phyloP scores from a whole-genome alignment of 2,797 vertebrate genomes.

The Coregonus ussuriensis region DNA sequence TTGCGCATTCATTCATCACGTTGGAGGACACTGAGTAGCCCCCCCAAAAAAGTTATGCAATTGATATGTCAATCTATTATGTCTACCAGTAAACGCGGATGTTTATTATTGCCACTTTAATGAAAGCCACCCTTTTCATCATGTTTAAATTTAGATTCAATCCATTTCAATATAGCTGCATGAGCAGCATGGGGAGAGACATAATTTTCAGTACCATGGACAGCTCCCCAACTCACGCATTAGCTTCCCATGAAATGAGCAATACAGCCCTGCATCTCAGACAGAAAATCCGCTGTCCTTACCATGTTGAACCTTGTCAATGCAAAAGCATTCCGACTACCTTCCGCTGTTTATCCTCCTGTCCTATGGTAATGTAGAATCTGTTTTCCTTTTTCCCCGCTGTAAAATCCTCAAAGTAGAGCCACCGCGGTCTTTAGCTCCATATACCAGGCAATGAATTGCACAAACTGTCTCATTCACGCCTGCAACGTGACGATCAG shows the following conservation, averaged over 20 bases:
- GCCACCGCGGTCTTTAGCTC: slow-evolving; percentile 68
- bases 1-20: slow-evolving; percentile 12
- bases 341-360: slow-evolving; percentile 53
- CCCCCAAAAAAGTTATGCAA: slow-evolving; percentile 4
- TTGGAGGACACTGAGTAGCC: not conserved
- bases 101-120: not conserved
- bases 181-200: slow-evolving; percentile 1
- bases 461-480: slow-evolving; percentile 68
- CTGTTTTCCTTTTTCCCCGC: slow-evolving; percentile 40
- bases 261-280: slow-evolving; percentile 21
- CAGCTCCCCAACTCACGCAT: slow-evolving; percentile 23
- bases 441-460: slow-evolving; percentile 55
- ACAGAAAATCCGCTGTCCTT: slow-evolving; percentile 69
- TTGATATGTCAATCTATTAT: not conserved
- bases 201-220: slow-evolving; percentile 42
- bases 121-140: not conserved
- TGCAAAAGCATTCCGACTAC: slow-evolving; percentile 78
- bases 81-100: not conserved
- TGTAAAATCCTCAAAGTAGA: slow-evolving; percentile 66
- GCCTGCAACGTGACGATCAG: slow-evolving; percentile 66
- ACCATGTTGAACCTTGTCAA: slow-evolving; percentile 80
- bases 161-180: slow-evolving; percentile 21
- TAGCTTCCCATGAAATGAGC: slow-evolving; percentile 15
- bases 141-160: too few relatives aligned
- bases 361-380: slow-evolving; percentile 50